Evolutionary conservation across 2,113 vertebrate species (phyloP).

Genomic region (Sclerurus mexicanus): DNA sequence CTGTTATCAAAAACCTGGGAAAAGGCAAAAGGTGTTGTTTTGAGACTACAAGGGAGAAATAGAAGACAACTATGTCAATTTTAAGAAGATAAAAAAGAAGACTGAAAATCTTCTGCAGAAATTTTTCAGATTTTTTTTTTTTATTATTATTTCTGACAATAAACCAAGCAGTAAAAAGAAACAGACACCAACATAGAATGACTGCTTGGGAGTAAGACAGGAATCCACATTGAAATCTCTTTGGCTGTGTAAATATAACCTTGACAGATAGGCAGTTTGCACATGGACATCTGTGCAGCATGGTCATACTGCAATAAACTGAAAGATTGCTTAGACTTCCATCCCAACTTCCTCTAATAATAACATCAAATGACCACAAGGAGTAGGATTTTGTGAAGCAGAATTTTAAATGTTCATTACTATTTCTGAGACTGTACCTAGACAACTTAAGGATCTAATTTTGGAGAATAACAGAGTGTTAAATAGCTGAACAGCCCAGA

Average conservation of each 20-base stretch:
- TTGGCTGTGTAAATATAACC: neutral
- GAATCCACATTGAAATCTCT: neutral
- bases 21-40: neutral
- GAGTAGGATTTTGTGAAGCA: neutral
- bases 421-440: neutral
- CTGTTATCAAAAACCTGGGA: neutral
- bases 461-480: neutral
- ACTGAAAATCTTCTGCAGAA: neutral
- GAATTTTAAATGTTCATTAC: constrained; percentile 18
- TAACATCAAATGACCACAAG: neutral
- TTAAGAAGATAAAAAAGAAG: neutral
- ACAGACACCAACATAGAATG: neutral
- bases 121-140: neutral
- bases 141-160: neutral
- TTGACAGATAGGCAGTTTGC: neutral
- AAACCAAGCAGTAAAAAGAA: neutral
- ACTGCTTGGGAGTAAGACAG: neutral
- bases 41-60: neutral
- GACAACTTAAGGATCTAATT: neutral
- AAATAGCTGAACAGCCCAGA: neutral
- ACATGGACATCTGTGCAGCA: neutral
- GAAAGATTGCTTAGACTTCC: neutral
- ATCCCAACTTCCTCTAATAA: neutral
- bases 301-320: neutral
- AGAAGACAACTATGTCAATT: neutral